Conservation (phyloP, 2,797 vertebrate genomes). For the Muscicapa striata region DNA sequence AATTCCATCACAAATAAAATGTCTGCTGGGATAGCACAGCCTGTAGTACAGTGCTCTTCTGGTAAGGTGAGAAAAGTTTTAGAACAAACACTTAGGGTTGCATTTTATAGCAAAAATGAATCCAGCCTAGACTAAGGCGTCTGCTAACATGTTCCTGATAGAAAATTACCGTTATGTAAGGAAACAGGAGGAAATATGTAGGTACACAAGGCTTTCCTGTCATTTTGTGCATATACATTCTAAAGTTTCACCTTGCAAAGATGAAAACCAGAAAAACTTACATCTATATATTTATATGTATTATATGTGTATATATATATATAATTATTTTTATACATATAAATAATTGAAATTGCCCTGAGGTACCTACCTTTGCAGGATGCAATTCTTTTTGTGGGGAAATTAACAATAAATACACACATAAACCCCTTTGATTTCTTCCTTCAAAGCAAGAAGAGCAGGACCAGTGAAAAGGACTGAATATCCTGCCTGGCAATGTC, state of each 20-base stretch:
- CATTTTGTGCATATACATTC: neutral
- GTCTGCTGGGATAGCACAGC: neutral
- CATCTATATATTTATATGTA: no score
- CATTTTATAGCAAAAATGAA: neutral
- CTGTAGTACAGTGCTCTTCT: neutral
- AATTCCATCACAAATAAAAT: constrained; percentile 64
- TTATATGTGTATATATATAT: no score
- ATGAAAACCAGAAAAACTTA: neutral
- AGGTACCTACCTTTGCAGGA: neutral
- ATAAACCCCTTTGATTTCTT: neutral
- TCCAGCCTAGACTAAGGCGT: neutral
- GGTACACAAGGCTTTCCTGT: neutral
- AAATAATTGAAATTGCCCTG: neutral
- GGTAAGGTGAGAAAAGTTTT: neutral
- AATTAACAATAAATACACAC: neutral
- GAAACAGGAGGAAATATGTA: neutral
- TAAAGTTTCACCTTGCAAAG: neutral
- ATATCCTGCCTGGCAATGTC: neutral
- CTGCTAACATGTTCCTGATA: neutral
- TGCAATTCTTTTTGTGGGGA: neutral
- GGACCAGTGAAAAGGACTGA: neutral
- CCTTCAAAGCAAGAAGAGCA: neutral
- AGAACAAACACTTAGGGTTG: neutral
- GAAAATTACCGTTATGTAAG: neutral
- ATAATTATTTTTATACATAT: no score